A percentile compares a stretch with the other conserved stretches of the same genome.
Evolutionary conservation across 2,797 vertebrate genomes (phyloP).

Genomic region (Myotis planiceps): DNA sequence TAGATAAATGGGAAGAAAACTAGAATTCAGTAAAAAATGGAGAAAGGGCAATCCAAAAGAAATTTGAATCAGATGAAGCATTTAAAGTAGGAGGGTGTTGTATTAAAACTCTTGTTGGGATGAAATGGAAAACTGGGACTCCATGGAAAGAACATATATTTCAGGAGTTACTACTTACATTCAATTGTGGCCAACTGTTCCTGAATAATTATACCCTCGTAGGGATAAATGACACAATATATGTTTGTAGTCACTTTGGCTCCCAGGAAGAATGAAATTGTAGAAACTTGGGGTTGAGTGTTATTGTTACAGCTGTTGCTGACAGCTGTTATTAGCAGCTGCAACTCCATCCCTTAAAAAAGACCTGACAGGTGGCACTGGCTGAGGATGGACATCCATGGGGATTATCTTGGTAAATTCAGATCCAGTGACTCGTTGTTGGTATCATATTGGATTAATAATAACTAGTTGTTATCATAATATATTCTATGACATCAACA

Average conservation of each 20-base stretch:
- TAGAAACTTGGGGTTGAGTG: neutral
- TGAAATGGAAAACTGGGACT: neutral
- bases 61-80: neutral
- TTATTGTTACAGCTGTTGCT: slow-evolving; percentile 62
- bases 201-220: slow-evolving; percentile 40
- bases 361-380: slow-evolving; percentile 44
- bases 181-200: slow-evolving; percentile 50
- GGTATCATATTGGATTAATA: neutral
- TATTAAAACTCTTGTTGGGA: neutral
- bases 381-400: neutral
- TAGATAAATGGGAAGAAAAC: slow-evolving; percentile 16
- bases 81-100: neutral
- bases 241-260: slow-evolving; percentile 3
- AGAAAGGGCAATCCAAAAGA: neutral
- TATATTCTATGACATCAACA: neutral
- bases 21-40: neutral
- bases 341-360: slow-evolving; percentile 19
- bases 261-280: slow-evolving; percentile 8
- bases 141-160: neutral
- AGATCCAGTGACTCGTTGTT: neutral
- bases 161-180: slow-evolving; percentile 21
- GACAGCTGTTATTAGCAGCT: slow-evolving; percentile 64
- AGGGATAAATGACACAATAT: slow-evolving; percentile 37
- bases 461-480: neutral
- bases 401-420: slow-evolving; percentile 24